phyloP scores from a whole-genome alignment of 2,888 invertebrate genomes.

The Lomographa bimaculata region DNA sequence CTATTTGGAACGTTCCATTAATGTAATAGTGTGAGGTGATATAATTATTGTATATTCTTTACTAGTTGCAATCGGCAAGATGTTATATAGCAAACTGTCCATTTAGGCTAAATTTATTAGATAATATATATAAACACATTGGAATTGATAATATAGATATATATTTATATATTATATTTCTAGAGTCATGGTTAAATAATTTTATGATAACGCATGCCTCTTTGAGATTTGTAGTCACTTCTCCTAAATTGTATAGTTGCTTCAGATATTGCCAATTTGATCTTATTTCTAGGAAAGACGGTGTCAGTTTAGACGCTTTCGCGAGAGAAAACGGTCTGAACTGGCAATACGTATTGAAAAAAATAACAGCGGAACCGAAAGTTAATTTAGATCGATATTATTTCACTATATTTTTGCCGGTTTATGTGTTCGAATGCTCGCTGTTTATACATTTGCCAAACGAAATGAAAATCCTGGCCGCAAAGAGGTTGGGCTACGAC shows the following conservation, averaged over 20 bases:
- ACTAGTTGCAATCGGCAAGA: constrained; percentile 15
- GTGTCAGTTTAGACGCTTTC: no score
- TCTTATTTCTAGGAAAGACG: no score
- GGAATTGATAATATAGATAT: constrained; percentile 53
- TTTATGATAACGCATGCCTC: neutral
- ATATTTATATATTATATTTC: constrained; percentile 30
- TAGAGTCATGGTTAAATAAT: constrained; percentile 10
- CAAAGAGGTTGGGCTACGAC: no score
- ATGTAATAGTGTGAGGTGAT: neutral
- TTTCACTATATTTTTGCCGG: no score
- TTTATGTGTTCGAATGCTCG: no score
- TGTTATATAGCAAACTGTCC: constrained; percentile 26
- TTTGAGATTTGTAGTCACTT: constrained; percentile 4
- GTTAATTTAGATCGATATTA: no score
- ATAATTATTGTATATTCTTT: neutral
- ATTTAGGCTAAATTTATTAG: constrained; percentile 20
- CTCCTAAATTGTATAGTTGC: neutral
- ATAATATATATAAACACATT: constrained; percentile 22
- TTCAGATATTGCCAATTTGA: no score
- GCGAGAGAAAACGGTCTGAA: no score
- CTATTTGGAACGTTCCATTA: neutral
- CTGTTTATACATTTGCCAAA: no score
- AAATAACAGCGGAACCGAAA: no score
- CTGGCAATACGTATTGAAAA: no score
- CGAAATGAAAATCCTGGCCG: no score